Conservation (phyloP, 2,888 invertebrate species). For the Mamestra brassicae region DNA sequence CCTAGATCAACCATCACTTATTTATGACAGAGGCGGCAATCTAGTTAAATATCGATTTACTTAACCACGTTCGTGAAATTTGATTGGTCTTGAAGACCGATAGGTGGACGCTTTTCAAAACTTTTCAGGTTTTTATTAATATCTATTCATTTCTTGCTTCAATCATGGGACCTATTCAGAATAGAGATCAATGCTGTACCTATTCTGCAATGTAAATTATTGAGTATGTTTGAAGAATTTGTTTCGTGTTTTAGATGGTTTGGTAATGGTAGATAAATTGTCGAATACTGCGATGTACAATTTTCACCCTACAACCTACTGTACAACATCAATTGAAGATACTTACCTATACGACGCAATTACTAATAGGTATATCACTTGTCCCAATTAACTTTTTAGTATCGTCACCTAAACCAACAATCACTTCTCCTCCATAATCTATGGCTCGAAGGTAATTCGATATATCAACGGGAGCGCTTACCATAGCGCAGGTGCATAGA, state of each 20-base stretch:
- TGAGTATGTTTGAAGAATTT: too few species aligned
- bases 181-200: too few species aligned
- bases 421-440: constrained; percentile 51
- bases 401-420: background rate
- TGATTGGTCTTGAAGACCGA: background rate
- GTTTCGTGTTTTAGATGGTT: too few species aligned
- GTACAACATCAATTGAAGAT: background rate
- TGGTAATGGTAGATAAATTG: too few species aligned
- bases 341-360: background rate
- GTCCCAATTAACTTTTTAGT: background rate
- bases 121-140: too few species aligned
- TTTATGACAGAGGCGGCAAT: constrained; percentile 59
- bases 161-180: background rate
- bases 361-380: background rate
- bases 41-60: constrained; percentile 46
- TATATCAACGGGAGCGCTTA: constrained; percentile 65
- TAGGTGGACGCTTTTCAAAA: too few species aligned
- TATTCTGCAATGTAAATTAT: too few species aligned
- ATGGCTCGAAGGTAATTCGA: constrained; percentile 61
- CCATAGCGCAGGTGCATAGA: constrained; percentile 65
- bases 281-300: too few species aligned
- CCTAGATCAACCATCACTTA: constrained; percentile 54
- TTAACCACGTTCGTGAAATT: background rate
- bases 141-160: background rate
- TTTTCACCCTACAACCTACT: background rate